Evolutionary conservation across 2,888 invertebrate genomes (phyloP).

Genomic region (Holacanthella duospinosa): DNA sequence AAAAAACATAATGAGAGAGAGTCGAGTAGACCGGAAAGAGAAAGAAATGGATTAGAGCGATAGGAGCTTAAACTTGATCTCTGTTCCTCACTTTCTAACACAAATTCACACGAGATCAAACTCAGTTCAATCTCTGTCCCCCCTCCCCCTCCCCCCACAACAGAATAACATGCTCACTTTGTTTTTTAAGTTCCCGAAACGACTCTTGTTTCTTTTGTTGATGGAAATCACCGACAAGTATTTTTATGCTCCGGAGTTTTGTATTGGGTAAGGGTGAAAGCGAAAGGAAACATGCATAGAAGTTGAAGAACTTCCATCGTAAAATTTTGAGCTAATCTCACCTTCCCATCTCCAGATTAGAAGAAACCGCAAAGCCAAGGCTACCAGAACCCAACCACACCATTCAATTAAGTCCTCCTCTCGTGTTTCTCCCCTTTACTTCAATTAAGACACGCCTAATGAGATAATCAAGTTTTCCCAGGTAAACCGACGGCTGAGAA

Average conservation of each 20-base stretch:
- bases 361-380: slow-evolving; percentile 9
- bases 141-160: neutral
- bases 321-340: slow-evolving; percentile 7
- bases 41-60: slow-evolving; percentile 28
- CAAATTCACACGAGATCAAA: slow-evolving; percentile 36
- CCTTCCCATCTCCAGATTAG: slow-evolving; percentile 22
- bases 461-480: slow-evolving; percentile 24
- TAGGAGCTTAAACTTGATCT: slow-evolving; percentile 34
- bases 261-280: neutral
- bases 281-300: neutral
- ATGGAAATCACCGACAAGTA: slow-evolving; percentile 25
- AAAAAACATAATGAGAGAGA: slow-evolving; percentile 32
- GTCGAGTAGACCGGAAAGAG: slow-evolving; percentile 26
- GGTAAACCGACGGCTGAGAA: slow-evolving; percentile 1
- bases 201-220: slow-evolving; percentile 12
- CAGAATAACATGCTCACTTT: neutral
- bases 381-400: slow-evolving; percentile 18
- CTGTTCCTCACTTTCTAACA: slow-evolving; percentile 36
- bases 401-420: slow-evolving; percentile 38
- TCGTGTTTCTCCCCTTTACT: slow-evolving; percentile 18
- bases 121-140: slow-evolving; percentile 12
- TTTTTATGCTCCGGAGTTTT: neutral
- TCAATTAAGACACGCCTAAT: slow-evolving; percentile 38
- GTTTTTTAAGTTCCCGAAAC: neutral
- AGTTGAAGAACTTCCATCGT: slow-evolving; percentile 4